Evolutionary conservation across 2,113 vertebrate species (phyloP), one percentile per base, ranked within the genome.

Genomic region (Triplophysa tibetana): DNA sequence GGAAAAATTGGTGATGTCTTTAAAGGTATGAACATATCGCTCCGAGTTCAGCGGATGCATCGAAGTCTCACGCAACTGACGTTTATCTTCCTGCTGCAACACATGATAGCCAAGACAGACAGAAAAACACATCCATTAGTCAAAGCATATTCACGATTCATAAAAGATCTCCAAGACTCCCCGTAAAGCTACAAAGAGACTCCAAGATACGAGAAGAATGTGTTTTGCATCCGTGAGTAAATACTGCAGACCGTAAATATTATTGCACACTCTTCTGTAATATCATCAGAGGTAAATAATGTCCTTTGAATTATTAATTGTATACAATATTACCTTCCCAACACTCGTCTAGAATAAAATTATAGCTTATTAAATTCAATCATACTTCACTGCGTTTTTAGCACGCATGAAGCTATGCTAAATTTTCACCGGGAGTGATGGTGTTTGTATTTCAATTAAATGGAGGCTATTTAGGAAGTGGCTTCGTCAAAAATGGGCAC

Each of bases 1-100:
- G 81, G 97, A 98, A 91, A 97, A 96, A 89, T 98, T 98, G 67
- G 95, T 96, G 76, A 97, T 91, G 84, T 98, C 95, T 92, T 94
- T 95, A 87, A 97, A 95, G 33, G 92, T 95, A 85, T 95, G 96
- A 83, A 93, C 93, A 77, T 95, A 96, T 87, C 94, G 91, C 72
- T 97, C 97, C 56, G 97, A 92, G 89, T 92, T 95, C 54, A 94
- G 90, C 38, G 95, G 94, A 84, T 96, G 96, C 3, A 93, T 94
- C 66, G 95, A 90, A 29, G 94, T 90, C 87, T 98, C 96, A 86
- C 95, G 94, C 88, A 95, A 88, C 85, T 94, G 92, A 54, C 93
- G 92, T 87, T 97, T 98, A 83, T 97, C 95, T 77, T 95, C 94
- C 87, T 98, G 96, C 97, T 98, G 91, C 24, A 91, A 93, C 10